phyloP scores from a whole-genome alignment of 2,797 vertebrate genomes.

The Intellagama lesueurii region DNA sequence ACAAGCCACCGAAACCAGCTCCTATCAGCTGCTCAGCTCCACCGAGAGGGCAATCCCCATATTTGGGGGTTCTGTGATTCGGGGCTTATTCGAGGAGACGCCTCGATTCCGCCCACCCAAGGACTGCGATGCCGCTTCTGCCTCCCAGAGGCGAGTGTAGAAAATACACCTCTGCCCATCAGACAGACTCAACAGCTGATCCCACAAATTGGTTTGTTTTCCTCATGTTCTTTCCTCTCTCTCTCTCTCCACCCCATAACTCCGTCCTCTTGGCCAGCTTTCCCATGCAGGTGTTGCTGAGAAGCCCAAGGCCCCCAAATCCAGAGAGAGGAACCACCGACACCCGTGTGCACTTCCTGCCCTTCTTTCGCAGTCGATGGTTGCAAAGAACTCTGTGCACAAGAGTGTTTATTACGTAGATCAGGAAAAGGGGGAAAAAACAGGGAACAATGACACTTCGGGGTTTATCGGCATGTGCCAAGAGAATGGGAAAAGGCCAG shows the following conservation, averaged over 20 bases:
- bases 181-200: rapidly evolving
- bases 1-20: neutral
- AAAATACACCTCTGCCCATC: neutral
- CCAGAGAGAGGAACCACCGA: neutral
- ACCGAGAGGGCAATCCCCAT: neutral
- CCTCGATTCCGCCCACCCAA: slow-evolving; percentile 43
- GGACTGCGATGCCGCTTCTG: slow-evolving; percentile 25
- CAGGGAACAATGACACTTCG: rapidly evolving
- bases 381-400: neutral
- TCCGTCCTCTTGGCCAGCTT: neutral
- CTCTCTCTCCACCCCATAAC: rapidly evolving
- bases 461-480: neutral
- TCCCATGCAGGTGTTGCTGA: neutral
- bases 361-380: neutral
- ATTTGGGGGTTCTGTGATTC: neutral
- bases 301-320: neutral
- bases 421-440: neutral
- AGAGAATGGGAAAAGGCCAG: neutral
- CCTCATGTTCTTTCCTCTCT: too few relatives aligned
- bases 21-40: neutral
- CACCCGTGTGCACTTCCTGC: neutral
- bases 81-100: neutral
- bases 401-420: neutral
- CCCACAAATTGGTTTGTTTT: rapidly evolving
- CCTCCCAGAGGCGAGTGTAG: slow-evolving; percentile 63